Evolutionary conservation across 2,888 invertebrate genomes (phyloP), one percentile per base, ranked within the genome.

Genomic region (Polietes domitor): DNA sequence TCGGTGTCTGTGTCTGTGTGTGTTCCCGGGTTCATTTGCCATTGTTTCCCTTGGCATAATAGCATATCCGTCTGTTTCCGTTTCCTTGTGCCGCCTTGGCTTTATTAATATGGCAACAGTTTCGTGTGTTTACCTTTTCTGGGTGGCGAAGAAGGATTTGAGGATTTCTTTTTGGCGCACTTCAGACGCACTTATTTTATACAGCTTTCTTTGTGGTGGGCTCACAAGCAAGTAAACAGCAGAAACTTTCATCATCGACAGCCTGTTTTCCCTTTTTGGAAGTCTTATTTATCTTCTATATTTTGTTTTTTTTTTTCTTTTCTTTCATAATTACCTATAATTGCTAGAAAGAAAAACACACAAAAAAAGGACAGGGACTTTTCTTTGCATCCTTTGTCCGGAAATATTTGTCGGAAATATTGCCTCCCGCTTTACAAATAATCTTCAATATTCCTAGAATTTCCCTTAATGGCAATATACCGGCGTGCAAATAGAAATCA

Each of bases 111-210:
- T 63, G 61, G 61, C 74, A 71, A 74, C 74, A 47, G 77, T 50
- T 50, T 28, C 77, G 55, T 37, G 58, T 78, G 74, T 82, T 50
- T 82, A 80, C 63, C 71, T 68, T 58, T 26, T 72, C 43, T 32
- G n/a, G n/a, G 32, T 47, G 41, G 6, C 41, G 2, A 41, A 10
- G 15, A 41, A 41, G 41, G 15, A 41, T 47, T 47, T 47, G 1
- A 12, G n/a, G 15, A n/a, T n/a, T 47, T n/a, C 47, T 47, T 47
- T 47, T 41, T 41, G 2, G 2, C 41, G 2, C 10, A 7, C 15
- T 41, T 41, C 41, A 41, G 41, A 4, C 10, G 41, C 12, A 5
- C 4, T 41, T 41, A 10, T 41, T 41, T 41, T 41, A 41, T 10
- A 7, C 10, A 41, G 4, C 2, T 32, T 32, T 32, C 7, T 7